A percentile compares a stretch with the other conserved stretches of the same genome.
Evolutionary conservation across 2,113 vertebrate species (phyloP).

Genomic region (Saccopteryx bilineata): DNA sequence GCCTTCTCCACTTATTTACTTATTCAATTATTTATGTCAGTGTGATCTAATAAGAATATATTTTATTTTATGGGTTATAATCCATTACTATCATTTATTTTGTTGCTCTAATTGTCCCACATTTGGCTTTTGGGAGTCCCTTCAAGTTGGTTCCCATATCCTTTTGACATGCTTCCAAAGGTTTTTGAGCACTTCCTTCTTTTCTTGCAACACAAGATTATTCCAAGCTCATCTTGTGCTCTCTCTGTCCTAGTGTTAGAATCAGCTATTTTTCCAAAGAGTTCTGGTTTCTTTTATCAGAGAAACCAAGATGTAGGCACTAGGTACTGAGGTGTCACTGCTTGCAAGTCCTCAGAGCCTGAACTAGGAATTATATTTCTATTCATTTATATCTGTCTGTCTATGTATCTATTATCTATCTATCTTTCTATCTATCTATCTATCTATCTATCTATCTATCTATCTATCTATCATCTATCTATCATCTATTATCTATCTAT

Average conservation of each 20-base stretch:
- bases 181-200: neutral
- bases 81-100: neutral
- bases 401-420: neutral
- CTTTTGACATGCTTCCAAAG: neutral
- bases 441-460: neutral
- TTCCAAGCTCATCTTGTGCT: neutral
- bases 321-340: neutral
- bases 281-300: neutral
- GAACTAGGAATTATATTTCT: neutral
- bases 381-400: neutral
- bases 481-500: no score
- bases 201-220: neutral
- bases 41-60: neutral
- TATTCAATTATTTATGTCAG: neutral
- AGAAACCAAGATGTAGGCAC: neutral
- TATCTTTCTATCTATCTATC: neutral
- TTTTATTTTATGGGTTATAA: neutral
- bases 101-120: neutral
- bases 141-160: neutral
- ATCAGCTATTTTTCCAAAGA: constrained; percentile 20
- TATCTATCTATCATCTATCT: no score
- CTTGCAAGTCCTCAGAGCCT: neutral
- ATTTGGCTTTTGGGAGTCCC: neutral
- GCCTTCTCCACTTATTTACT: neutral
- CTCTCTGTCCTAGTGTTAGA: neutral